Percentiles rank a stretch among this genome's conserved stretches.
Evolutionary conservation across 2,888 invertebrate species (phyloP).

Genomic region (Mycalesis mineus): DNA sequence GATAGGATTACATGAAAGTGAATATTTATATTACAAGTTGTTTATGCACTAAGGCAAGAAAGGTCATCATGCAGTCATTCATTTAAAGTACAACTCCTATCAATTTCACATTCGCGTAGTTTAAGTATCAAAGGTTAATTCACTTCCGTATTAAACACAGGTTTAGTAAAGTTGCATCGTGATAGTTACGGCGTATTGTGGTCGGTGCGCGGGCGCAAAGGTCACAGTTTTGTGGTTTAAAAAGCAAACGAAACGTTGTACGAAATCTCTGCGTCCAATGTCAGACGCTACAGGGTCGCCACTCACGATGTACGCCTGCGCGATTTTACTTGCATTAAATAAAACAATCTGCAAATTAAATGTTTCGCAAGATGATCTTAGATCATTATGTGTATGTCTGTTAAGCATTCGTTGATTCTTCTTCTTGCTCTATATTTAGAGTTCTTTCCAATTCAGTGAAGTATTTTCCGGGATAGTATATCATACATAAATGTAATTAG

Average conservation of each 20-base stretch:
- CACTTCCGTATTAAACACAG: not conserved
- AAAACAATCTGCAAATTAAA: not conserved
- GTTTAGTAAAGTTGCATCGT: not conserved
- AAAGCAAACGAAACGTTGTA: conserved; percentile 48
- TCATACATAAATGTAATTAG: too few relatives aligned
- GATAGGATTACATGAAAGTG: too few relatives aligned
- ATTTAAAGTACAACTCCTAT: too few relatives aligned
- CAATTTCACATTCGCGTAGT: not conserved
- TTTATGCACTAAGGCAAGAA: too few relatives aligned
- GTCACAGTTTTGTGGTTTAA: conserved; percentile 34
- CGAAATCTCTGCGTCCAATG: conserved; percentile 64
- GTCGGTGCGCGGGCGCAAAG: conserved; percentile 42
- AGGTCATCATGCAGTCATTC: too few relatives aligned
- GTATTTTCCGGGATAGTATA: too few relatives aligned
- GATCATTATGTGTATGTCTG: too few relatives aligned
- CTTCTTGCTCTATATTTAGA: too few relatives aligned
- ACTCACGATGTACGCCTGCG: conserved; percentile 59
- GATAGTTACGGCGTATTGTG: not conserved
- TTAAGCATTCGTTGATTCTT: too few relatives aligned
- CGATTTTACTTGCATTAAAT: conserved; percentile 29
- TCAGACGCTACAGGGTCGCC: conserved; percentile 65
- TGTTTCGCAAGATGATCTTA: too few relatives aligned
- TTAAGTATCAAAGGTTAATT: not conserved
- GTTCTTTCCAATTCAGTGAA: too few relatives aligned
- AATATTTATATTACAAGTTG: too few relatives aligned